Conservation (phyloP, 2,888 invertebrate genomes). For the Cosmorhoe ocellata region DNA sequence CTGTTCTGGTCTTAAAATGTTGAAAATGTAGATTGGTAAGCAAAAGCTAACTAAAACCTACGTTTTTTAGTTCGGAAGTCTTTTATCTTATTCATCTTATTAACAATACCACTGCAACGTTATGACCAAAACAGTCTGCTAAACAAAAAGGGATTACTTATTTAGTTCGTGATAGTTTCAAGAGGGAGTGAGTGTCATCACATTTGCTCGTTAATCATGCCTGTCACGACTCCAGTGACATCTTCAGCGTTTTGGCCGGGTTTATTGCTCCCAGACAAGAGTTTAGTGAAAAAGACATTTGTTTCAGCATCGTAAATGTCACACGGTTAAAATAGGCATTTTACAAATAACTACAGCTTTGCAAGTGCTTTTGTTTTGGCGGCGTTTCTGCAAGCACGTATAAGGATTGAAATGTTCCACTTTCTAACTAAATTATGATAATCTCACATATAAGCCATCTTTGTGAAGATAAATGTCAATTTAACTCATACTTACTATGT, state of each 20-base stretch:
- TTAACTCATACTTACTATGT: no score
- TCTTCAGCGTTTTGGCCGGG: slow-evolving; percentile 51
- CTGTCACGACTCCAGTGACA: slow-evolving; percentile 58
- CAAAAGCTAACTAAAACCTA: no score
- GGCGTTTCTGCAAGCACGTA: not conserved
- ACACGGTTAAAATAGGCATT: slow-evolving; percentile 56
- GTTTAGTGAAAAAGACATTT: slow-evolving; percentile 57
- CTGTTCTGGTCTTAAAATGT: no score
- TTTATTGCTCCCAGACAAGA: slow-evolving; percentile 62
- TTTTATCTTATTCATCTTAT: no score
- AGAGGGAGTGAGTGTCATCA: slow-evolving; percentile 44
- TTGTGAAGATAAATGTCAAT: no score
- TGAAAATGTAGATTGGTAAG: no score
- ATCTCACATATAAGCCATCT: no score
- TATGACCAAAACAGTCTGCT: not conserved
- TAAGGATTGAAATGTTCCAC: no score
- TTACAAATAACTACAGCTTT: slow-evolving; percentile 45
- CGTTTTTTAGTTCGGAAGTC: no score
- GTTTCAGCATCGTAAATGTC: slow-evolving; percentile 55
- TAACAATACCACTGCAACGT: no score
- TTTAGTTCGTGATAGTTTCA: slow-evolving; percentile 28
- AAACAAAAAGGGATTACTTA: slow-evolving; percentile 31
- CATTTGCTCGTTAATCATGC: slow-evolving; percentile 64
- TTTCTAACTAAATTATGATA: no score
- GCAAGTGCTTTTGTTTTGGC: slow-evolving; percentile 18